These are phyloP conservation scores for Peromyscus eremicus DNA, from an alignment of 2,797 vertebrate genomes.

Conservation along the genomic window DNA sequence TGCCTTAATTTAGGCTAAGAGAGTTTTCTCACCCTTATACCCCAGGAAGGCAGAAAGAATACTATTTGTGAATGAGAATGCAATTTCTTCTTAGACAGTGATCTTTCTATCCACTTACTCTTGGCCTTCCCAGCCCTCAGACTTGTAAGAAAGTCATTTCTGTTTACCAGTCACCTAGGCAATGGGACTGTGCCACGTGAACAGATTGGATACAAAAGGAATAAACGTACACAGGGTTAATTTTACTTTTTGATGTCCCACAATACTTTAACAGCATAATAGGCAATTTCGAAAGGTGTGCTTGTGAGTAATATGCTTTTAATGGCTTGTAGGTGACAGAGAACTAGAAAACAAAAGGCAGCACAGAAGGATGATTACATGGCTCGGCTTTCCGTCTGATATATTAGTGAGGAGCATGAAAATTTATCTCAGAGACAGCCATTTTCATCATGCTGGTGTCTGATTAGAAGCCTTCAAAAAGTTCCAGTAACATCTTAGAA, in stretches of 20 bases:
- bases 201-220: not conserved
- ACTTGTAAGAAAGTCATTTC: not conserved
- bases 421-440: not conserved
- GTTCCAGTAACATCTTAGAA: constrained; percentile 49
- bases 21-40: not conserved
- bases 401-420: not conserved
- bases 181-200: not conserved
- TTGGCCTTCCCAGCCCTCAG: not conserved
- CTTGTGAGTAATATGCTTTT: not conserved
- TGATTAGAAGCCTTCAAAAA: constrained; percentile 13
- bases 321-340: not conserved
- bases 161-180: not conserved
- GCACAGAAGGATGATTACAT: not conserved
- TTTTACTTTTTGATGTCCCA: not conserved
- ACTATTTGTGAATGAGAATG: accelerated
- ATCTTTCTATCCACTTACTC: not conserved
- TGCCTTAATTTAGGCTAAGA: not conserved
- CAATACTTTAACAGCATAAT: not conserved
- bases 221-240: not conserved
- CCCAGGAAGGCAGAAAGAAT: not conserved
- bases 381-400: not conserved
- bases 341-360: not conserved
- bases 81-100: not conserved
- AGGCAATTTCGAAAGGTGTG: not conserved
- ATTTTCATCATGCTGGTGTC: not conserved